A percentile compares a stretch with the other conserved stretches of the same genome.
phyloP scores from a whole-genome alignment of 2,797 vertebrate species.

The Acipenser oxyrinchus region DNA sequence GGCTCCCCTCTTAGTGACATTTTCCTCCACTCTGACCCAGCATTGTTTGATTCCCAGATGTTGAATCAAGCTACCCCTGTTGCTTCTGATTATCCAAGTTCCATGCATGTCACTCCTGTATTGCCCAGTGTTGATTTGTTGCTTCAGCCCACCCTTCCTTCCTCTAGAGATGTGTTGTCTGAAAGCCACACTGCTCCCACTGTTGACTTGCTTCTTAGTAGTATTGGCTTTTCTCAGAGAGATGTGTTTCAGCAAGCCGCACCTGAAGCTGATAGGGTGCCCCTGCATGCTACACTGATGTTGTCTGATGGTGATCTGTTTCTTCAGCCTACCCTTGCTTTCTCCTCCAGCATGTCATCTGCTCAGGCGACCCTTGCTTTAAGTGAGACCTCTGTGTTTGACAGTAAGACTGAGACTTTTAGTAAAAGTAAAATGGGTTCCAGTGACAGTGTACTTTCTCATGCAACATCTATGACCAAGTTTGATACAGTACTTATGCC shows the following conservation, averaged over 20 bases:
- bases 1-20: conserved; percentile 62
- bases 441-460: conserved; percentile 63
- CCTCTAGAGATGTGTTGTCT: conserved; percentile 62
- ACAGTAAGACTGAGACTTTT: conserved; percentile 47
- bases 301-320: conserved; percentile 56
- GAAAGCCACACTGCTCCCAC: conserved; percentile 15
- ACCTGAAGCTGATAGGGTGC: conserved; percentile 56
- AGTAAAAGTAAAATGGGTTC: conserved; percentile 55
- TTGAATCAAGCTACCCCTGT: conserved; percentile 62
- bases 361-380: conserved; percentile 55
- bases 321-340: conserved; percentile 58
- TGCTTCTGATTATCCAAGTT: conserved; percentile 64
- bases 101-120: conserved; percentile 81
- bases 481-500: conserved; percentile 51
- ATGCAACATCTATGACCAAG: conserved; percentile 49
- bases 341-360: conserved; percentile 56
- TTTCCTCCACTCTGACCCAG: conserved; percentile 19
- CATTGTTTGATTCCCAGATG: conserved; percentile 61
- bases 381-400: conserved; percentile 62
- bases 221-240: conserved; percentile 51
- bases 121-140: conserved; percentile 67
- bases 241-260: conserved; percentile 54
- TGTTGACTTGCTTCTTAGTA: background rate
- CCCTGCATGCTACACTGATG: conserved; percentile 61
- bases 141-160: conserved; percentile 65